Evolutionary conservation across 1,140 invertebrate genomes (phyloP), one percentile per base, ranked within the genome.

Genomic region (Probaryconus sp.): DNA sequence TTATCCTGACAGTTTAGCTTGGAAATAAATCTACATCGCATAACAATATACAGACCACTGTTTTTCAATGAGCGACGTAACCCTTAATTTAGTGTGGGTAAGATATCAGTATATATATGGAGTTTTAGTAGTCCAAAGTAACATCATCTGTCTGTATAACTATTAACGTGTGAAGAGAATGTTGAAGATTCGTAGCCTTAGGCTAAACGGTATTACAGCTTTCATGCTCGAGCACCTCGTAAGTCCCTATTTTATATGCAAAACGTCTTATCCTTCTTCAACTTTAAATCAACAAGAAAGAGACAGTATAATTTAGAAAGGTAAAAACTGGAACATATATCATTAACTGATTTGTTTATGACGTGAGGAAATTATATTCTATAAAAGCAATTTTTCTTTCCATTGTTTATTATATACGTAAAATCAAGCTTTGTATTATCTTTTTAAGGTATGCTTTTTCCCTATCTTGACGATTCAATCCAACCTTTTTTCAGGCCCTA

Each of bases 111-210:
- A n/a, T n/a, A n/a, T n/a, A n/a, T n/a, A n/a, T n/a, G n/a, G n/a
- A n/a, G n/a, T 42, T 64, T 64, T 60, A 60, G 55, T 43, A 63
- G 56, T 77, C 55, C 31, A 24, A 42, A 48, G 61, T 68, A 71
- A 51, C 63, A 72, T 72, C 65, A 64, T 63, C 43, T 53, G 42
- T 63, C 47, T 37, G 48, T 58, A 77, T 77, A 72, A 69, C 64
- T 64, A 61, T 58, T 58, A 55, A 61, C 63, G 63, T 69, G 68
- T 56, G 64, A 65, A 77, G 53, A 63, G 53, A 65, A 77, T 61
- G 50, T 47, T 55, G 58, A 65, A 24, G 68, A 72, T 51, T 64
- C 58, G 14, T 51, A 58, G 69, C 45, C 60, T 9, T 16, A 21
- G 68, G 48, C 38, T 9, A 55, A 40, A 35, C 35, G 45, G 24